A percentile compares a stretch with the other conserved stretches of the same genome.
Conservation (phyloP, 2,888 invertebrate species). For the Trichogramma evanescens region DNA sequence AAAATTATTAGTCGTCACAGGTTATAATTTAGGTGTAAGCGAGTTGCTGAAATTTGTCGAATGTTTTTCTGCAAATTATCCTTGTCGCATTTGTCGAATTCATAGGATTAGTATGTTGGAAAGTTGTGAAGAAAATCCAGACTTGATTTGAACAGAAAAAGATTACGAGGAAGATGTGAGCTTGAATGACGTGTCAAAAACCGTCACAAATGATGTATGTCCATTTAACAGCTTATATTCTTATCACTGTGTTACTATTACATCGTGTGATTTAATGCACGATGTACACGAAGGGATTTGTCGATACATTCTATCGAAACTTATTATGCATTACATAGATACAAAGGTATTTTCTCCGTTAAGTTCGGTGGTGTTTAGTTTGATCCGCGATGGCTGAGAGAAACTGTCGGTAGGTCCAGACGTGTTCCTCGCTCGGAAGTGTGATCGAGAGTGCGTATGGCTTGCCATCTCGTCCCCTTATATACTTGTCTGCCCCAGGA, state of each 20-base stretch:
- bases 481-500: no score
- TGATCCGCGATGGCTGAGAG: no score
- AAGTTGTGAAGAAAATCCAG: background rate
- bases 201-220: slow-evolving; percentile 13
- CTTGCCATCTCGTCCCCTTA: no score
- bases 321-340: slow-evolving; percentile 22
- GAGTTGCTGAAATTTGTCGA: slow-evolving; percentile 18
- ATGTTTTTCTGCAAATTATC: slow-evolving; percentile 17
- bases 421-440: no score
- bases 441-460: no score
- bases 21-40: slow-evolving; percentile 22
- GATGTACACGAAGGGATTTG: slow-evolving; percentile 17
- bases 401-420: no score
- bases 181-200: slow-evolving; percentile 9
- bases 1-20: slow-evolving; percentile 7
- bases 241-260: slow-evolving; percentile 7
- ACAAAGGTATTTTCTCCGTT: no score
- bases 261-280: slow-evolving; percentile 16
- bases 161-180: slow-evolving; percentile 12
- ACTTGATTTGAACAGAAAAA: slow-evolving; percentile 5
- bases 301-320: slow-evolving; percentile 7
- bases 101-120: slow-evolving; percentile 6
- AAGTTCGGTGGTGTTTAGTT: no score
- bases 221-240: slow-evolving; percentile 16
- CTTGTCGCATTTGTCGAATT: slow-evolving; percentile 16